phyloP scores from a whole-genome alignment of 1,140 invertebrate species.

The Ganaspis sp. region DNA sequence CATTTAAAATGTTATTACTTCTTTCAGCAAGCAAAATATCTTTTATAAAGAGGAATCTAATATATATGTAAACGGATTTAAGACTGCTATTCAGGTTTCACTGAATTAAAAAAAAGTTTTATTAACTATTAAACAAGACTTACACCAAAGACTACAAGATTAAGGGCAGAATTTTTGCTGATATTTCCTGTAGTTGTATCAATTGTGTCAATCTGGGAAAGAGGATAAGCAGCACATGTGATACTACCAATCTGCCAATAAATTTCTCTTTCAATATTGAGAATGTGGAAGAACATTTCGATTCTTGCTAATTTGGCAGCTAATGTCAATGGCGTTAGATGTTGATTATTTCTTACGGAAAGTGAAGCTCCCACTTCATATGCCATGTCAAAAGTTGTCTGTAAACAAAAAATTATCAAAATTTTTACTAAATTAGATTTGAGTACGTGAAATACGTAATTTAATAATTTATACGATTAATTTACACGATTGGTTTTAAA shows the following conservation, averaged over 20 bases:
- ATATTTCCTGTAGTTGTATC: conserved; percentile 93
- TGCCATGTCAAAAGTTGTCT: conserved; percentile 96
- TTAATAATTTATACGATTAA: too few relatives aligned
- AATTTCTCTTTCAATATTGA: conserved; percentile 95
- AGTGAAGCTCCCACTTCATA: conserved; percentile 93
- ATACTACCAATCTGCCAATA: conserved; percentile 98
- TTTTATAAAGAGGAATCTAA: too few relatives aligned
- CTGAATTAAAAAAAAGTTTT: too few relatives aligned
- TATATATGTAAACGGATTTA: too few relatives aligned
- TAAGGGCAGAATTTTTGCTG: conserved; percentile 94
- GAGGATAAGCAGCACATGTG: conserved; percentile 96
- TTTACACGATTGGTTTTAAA: too few relatives aligned
- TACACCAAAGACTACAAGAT: conserved; percentile 99
- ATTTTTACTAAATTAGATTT: conserved; percentile 1
- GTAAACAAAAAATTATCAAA: conserved; percentile 35
- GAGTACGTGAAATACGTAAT: too few relatives aligned
- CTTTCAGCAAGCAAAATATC: too few relatives aligned
- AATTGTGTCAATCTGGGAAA: conserved; percentile 98
- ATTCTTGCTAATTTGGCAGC: conserved; percentile 94
- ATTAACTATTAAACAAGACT: too few relatives aligned
- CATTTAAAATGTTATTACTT: too few relatives aligned
- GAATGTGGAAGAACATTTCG: conserved; percentile 96
- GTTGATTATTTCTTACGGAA: conserved; percentile 89
- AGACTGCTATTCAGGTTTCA: too few relatives aligned
- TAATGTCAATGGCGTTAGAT: conserved; percentile 94